Percentiles rank a stretch among this genome's conserved stretches.
Conservation (phyloP, 2,888 invertebrate genomes). For the Tanytarsus gracilentus region DNA sequence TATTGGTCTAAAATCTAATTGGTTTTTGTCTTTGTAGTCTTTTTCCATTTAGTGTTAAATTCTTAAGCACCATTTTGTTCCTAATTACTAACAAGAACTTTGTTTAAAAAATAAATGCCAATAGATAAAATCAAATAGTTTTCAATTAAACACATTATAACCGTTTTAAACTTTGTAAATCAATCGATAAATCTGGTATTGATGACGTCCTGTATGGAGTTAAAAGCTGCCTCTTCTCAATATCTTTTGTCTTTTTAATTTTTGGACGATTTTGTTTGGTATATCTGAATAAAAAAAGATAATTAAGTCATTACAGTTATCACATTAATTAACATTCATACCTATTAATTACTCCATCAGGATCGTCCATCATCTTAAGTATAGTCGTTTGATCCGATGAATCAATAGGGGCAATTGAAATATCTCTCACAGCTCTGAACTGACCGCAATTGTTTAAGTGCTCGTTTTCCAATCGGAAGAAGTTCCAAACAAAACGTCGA, state of each 20-base stretch:
- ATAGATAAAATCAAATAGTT: too few species aligned
- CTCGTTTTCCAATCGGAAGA: slow-evolving; percentile 98
- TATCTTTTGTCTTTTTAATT: slow-evolving; percentile 51
- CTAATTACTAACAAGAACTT: neutral
- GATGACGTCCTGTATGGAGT: slow-evolving; percentile 41
- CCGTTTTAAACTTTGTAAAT: slow-evolving; percentile 37
- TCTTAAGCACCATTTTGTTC: too few species aligned
- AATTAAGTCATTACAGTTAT: neutral
- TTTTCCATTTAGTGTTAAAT: too few species aligned
- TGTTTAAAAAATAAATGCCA: neutral
- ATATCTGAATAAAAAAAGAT: slow-evolving; percentile 39
- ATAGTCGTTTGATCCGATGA: slow-evolving; percentile 86
- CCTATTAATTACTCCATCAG: slow-evolving; percentile 76
- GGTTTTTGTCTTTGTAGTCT: too few species aligned
- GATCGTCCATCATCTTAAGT: slow-evolving; percentile 91
- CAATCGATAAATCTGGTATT: slow-evolving; percentile 41
- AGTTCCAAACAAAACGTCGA: slow-evolving; percentile 96
- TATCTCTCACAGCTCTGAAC: slow-evolving; percentile 96
- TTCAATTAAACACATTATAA: slow-evolving; percentile 17
- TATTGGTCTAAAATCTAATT: too few species aligned
- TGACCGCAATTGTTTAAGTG: slow-evolving; percentile 96
- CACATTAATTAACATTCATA: slow-evolving; percentile 31
- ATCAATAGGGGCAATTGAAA: slow-evolving; percentile 88
- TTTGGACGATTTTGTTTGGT: slow-evolving; percentile 52
- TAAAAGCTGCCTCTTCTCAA: slow-evolving; percentile 49